These are phyloP conservation scores for Sarcophaga caerulescens DNA, from an alignment of 2,888 invertebrate species.

Conservation along the genomic window DNA sequence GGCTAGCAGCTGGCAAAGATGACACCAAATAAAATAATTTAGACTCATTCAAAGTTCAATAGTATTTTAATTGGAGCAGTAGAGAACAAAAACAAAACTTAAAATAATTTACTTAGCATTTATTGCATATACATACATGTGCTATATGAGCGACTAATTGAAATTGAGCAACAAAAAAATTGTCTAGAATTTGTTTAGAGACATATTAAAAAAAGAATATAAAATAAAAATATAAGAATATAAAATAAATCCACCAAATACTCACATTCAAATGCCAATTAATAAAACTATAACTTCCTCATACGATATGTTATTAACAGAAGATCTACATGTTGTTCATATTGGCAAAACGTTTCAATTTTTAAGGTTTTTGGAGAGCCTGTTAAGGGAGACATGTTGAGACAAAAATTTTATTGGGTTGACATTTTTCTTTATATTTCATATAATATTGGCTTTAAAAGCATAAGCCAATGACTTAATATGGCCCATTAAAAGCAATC, in stretches of 20 bases:
- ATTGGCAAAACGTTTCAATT: no score
- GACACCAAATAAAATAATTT: constrained; percentile 62
- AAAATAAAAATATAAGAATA: no score
- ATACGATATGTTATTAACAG: not conserved
- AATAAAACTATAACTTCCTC: no score
- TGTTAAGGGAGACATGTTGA: no score
- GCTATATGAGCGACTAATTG: constrained; percentile 3
- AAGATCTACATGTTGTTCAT: not conserved
- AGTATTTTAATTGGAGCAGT: constrained; percentile 67
- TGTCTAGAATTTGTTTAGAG: constrained; percentile 12
- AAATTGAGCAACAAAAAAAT: constrained; percentile 19
- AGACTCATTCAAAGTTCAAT: constrained; percentile 66
- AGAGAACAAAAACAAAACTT: not conserved
- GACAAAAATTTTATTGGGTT: no score
- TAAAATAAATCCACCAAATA: not conserved
- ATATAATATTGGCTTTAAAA: no score
- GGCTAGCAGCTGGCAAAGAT: constrained; percentile 53
- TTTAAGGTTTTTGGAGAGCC: no score
- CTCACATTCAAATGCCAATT: no score
- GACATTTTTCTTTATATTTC: no score
- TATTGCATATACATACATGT: not conserved
- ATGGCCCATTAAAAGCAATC: no score
- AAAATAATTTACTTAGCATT: constrained; percentile 17
- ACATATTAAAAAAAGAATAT: no score
- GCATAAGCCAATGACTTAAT: no score